A percentile compares a stretch with the other conserved stretches of the same genome.
phyloP scores from a whole-genome alignment of 2,113 vertebrate genomes.

The Rhodinocichla rosea region DNA sequence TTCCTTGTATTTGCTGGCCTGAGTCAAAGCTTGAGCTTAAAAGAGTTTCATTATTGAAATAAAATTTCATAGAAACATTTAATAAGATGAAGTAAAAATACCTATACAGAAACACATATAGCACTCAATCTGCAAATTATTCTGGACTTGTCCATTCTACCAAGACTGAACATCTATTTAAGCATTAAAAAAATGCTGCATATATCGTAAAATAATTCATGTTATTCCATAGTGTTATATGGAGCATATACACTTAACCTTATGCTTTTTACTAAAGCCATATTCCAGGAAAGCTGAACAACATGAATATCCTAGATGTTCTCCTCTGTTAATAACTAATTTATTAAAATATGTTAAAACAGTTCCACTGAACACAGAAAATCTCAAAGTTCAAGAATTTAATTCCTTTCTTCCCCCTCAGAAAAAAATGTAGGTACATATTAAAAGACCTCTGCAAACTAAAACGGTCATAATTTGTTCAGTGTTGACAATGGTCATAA shows the following conservation, averaged over 20 bases:
- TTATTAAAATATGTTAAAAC: not conserved
- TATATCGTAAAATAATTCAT: not conserved
- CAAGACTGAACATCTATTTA: not conserved
- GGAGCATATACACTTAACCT: not conserved
- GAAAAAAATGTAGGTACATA: not conserved
- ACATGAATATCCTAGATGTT: not conserved
- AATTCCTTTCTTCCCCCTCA: not conserved
- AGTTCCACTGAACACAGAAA: not conserved
- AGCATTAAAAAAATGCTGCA: not conserved
- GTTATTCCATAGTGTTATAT: not conserved
- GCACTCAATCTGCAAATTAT: not conserved
- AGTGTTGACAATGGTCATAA: not conserved
- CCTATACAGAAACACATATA: not conserved
- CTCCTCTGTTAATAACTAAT: not conserved
- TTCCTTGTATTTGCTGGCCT: not conserved
- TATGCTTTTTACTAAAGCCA: not conserved
- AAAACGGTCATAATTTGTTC: not conserved
- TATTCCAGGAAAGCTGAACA: not conserved
- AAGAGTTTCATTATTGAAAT: not conserved
- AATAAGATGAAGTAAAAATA: not conserved
- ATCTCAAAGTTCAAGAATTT: not conserved
- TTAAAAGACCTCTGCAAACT: not conserved
- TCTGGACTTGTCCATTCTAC: not conserved
- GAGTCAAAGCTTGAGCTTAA: not conserved
- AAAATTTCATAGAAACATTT: not conserved